Base-by-base conservation (phyloP, 2,797 vertebrate species). In the Apogon talboti region DNA sequence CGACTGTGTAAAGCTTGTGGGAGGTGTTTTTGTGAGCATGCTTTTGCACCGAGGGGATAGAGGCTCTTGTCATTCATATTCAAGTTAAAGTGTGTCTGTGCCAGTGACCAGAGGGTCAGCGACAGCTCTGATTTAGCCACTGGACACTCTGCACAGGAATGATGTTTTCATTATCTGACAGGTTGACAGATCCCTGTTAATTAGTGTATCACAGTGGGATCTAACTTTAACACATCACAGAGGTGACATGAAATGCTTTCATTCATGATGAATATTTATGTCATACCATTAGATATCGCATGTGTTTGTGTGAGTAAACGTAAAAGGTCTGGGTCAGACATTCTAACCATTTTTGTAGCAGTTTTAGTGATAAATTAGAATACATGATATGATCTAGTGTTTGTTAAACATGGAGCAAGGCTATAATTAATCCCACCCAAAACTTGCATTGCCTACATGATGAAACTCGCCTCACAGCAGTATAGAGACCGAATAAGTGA, bases 121-220 rank as follows among this genome's bases (percentile, higher is more conserved):
- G 35, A 73, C 33, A 53, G 7, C 42, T 11, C 45, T 62, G 30
- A 77, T 66, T 65, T 15, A 35, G 55, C 41, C 21, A 7, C 1
- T 44, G 41, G 12, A 76, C 18, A 57, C 43, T 51, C 21, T 50
- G 16, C 60, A 70, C 61, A 49, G 30, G 41, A 66, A 33, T 59
- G 14, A 38, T 58, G 12, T 10, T 35, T 35, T 76, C 51, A 75
- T 79, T 65, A 56, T 30, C 28, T 13, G 18, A 19, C 47, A 55
- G 54, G 47, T 28, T 24, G 18, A 48, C 42, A 47, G 44, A 21
- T 68, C 58, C 37, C 40, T 28, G 15, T 49, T 60, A 53, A 76
- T 70, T 46, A 55, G 13, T 19, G 15, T 59, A n/a, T 53, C 11
- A 10, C 30, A 47, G 16, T 12, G 8, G 66, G 58, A 61, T 76